Base-by-base conservation (phyloP, 2,797 vertebrate genomes). In the Pangasius djambal region DNA sequence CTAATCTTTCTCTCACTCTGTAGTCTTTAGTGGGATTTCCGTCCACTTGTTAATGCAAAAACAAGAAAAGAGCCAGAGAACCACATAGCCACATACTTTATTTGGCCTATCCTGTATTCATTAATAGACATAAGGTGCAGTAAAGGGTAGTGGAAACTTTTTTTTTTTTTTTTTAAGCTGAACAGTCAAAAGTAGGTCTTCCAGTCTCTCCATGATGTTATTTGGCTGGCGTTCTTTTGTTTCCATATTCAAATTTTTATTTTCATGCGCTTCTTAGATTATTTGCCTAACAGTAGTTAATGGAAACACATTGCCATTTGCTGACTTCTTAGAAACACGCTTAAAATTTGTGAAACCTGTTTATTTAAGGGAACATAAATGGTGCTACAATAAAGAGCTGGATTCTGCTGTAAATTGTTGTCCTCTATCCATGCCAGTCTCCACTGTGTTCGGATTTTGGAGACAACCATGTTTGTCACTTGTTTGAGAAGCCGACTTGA, bases 271-370 rank as follows among this genome's bases (percentile, higher is more conserved):
- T 20, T 65, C 20, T 79, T 52, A 5, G 48, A 67, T 25, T 67
- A 52, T 87, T 87, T 87, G 77, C 86, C 77, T 87, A 87, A 87
- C n/a, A 55, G 77, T 81, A 81, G 48, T 87, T 69, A 57, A 69
- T 40, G 4, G 59, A 81, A 87, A 87, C 48, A 3, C 61, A n/a
- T 37, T 31, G 0, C 9, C 22, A 16, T 78, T 31, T 78, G 48
- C 31, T 37, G 44, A 67, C 83, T 84, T 69, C 16, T 67, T 9
- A 31, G 31, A 69, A 69, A 84, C 40, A 20, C 20, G 79, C 79
- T 61, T 22, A 25, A 81, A 37, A 37, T 31, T 65, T n/a, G 25
- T 34, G 5, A 85, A 69, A 52, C 44, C n/a, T 52, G 83, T 85
- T 34, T 22, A 85, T 70, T 55, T 37, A 13, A 1, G 22, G 6